Evolutionary conservation across 2,797 vertebrate genomes (phyloP).

Genomic region (Poeciliopsis presidionis): DNA sequence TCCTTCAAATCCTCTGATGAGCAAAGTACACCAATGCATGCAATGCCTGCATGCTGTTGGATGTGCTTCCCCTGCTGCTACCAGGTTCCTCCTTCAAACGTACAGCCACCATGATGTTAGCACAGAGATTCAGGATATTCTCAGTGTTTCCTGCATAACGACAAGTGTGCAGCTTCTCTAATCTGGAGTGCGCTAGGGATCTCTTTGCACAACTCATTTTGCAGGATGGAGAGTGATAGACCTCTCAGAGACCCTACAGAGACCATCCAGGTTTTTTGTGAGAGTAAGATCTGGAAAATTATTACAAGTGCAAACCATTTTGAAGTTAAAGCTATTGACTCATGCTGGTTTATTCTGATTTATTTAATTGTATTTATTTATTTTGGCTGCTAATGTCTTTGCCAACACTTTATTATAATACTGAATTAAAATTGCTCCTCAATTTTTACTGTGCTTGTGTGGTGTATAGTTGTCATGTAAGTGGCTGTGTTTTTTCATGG

Average conservation of each 20-base stretch:
- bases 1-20: not conserved
- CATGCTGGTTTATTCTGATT: not conserved
- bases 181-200: not conserved
- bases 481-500: constrained; percentile 56
- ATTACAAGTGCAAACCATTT: not conserved
- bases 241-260: not conserved
- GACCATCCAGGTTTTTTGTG: not conserved
- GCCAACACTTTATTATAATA: not conserved
- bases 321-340: not conserved
- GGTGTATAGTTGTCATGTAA: constrained; percentile 17
- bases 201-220: not conserved
- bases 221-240: not conserved
- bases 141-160: not conserved
- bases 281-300: not conserved
- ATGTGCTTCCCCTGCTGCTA: not conserved
- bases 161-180: not conserved
- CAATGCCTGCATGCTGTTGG: not conserved
- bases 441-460: not conserved
- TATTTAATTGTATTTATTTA: not conserved
- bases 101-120: not conserved
- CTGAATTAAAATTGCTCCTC: not conserved
- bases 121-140: not conserved
- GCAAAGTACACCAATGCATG: not conserved
- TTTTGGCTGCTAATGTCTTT: not conserved
- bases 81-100: not conserved